Evolutionary conservation across 2,797 vertebrate genomes (phyloP).

Genomic region (Parotocinclus haroldoi): DNA sequence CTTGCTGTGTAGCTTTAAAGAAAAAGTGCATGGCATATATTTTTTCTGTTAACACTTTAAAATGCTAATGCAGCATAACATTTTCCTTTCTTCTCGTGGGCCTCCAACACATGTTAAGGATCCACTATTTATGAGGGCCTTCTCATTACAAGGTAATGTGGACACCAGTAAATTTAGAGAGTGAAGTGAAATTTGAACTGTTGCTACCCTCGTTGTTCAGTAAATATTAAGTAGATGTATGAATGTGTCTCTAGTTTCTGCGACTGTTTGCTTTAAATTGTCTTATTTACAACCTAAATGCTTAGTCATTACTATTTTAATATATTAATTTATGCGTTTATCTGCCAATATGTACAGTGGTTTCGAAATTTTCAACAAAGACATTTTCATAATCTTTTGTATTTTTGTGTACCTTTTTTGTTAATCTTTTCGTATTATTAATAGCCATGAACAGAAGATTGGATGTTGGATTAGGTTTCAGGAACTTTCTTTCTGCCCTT

Average conservation of each 20-base stretch:
- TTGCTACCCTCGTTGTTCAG: neutral
- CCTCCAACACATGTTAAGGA: neutral
- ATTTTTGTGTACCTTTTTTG: no score
- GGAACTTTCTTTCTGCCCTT: neutral
- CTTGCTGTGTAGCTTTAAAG: slow-evolving; percentile 20
- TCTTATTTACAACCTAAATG: slow-evolving; percentile 30
- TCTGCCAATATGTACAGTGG: slow-evolving; percentile 1
- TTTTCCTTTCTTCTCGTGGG: neutral
- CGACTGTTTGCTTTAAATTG: slow-evolving; percentile 19
- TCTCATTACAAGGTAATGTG: neutral
- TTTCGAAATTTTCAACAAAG: slow-evolving; percentile 1
- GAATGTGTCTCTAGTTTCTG: slow-evolving; percentile 23
- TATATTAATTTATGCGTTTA: neutral
- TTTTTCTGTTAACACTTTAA: neutral
- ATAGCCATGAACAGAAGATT: neutral
- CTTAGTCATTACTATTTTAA: neutral
- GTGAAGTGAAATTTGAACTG: slow-evolving; percentile 17
- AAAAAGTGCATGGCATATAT: neutral
- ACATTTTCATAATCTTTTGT: no score
- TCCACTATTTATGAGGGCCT: slow-evolving; percentile 1
- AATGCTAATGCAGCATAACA: neutral
- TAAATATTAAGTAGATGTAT: slow-evolving; percentile 14
- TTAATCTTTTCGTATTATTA: no score
- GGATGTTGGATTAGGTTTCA: neutral
- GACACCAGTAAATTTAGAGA: slow-evolving; percentile 13